Evolutionary conservation across 1,140 invertebrate genomes (phyloP).

Genomic region (Ips typographus): DNA sequence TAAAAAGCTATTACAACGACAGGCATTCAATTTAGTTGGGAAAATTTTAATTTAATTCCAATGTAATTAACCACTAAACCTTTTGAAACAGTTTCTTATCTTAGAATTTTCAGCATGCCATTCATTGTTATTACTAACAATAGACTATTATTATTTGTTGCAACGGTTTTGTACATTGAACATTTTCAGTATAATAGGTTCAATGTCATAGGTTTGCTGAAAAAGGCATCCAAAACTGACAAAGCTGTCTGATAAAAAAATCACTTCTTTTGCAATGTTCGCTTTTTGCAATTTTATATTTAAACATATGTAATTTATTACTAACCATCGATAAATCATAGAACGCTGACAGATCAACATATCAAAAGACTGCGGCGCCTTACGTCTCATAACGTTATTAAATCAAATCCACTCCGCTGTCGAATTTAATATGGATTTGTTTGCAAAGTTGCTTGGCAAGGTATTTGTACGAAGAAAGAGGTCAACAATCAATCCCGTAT

Average conservation of each 20-base stretch:
- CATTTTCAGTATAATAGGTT: not conserved
- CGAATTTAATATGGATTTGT: not conserved
- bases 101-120: no score
- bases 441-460: not conserved
- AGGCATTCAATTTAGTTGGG: no score
- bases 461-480: not conserved
- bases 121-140: not conserved
- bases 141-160: not conserved
- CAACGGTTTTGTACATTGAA: not conserved
- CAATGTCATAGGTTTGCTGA: no score
- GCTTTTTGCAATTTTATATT: no score
- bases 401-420: not conserved
- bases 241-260: no score
- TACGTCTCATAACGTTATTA: not conserved
- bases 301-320: conserved; percentile 2
- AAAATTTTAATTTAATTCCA: no score
- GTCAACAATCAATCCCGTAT: not conserved
- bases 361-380: not conserved
- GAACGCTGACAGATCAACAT: not conserved
- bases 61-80: no score
- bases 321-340: not conserved
- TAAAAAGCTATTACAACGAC: no score
- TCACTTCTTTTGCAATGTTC: no score
- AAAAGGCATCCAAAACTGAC: no score
- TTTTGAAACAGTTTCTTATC: no score